These are phyloP conservation scores for Microcebus tavaratra DNA, from an alignment of 2,113 vertebrate genomes.

Conservation along the genomic window DNA sequence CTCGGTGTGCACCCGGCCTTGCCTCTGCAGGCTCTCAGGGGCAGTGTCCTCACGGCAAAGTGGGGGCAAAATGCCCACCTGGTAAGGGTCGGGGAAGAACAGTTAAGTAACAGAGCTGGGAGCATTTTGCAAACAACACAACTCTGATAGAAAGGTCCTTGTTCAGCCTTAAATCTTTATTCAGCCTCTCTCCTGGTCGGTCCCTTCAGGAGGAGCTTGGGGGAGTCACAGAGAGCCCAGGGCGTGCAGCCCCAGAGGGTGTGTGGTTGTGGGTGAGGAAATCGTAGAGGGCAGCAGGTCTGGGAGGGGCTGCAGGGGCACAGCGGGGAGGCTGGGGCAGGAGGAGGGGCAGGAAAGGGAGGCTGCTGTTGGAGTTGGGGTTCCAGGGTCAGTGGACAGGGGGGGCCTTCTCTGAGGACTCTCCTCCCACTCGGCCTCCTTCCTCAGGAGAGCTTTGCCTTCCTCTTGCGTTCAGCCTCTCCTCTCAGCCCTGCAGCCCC, in stretches of 20 bases:
- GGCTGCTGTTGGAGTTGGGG: neutral
- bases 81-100: fast-evolving
- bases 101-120: neutral
- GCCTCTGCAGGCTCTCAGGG: neutral
- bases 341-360: neutral
- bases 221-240: neutral
- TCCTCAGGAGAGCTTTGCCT: neutral
- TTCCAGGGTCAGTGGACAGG: neutral
- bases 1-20: neutral
- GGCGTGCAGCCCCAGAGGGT: neutral
- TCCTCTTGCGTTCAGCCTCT: neutral
- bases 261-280: neutral
- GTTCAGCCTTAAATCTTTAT: neutral
- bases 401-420: neutral
- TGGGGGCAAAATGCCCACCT: neutral
- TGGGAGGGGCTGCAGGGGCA: neutral
- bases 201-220: neutral
- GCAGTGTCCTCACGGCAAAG: neutral
- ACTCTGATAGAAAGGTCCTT: neutral
- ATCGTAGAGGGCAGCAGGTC: neutral
- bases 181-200: neutral
- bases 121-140: neutral
- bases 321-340: neutral
- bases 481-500: neutral
- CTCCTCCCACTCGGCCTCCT: too few relatives aligned